Conservation (phyloP, 2,113 vertebrate species). For the Brienomyrus longianalis region DNA sequence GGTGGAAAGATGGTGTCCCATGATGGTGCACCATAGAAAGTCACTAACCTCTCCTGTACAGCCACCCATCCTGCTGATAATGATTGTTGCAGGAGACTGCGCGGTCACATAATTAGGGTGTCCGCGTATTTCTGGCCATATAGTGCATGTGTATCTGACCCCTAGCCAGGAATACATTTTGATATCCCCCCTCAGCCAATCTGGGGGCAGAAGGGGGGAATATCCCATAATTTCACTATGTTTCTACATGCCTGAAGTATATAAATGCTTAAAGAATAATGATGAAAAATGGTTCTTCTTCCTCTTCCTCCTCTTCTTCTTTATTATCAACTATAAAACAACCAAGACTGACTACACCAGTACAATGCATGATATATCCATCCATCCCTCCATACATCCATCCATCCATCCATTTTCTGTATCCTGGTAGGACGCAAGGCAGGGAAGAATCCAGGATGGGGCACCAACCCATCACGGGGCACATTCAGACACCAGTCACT, state of each 20-base stretch:
- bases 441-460: no score
- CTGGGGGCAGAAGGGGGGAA: background rate
- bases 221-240: background rate
- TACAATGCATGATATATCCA: background rate
- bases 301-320: background rate
- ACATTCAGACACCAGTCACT: no score
- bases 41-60: background rate
- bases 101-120: background rate
- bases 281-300: background rate
- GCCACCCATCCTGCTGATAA: background rate
- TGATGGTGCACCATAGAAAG: background rate
- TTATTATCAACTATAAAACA: background rate
- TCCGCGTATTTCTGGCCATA: background rate
- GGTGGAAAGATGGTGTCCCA: background rate
- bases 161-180: background rate
- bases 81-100: background rate
- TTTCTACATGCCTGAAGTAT: background rate
- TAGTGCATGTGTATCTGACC: background rate
- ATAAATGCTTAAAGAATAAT: background rate
- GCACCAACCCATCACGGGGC: no score
- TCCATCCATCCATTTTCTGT: background rate
- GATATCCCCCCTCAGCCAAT: background rate
- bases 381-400: background rate
- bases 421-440: no score
- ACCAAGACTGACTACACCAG: no score